A percentile compares a stretch with the other conserved stretches of the same genome.
Evolutionary conservation across 1,140 invertebrate genomes (phyloP).

Genomic region (Harlomillsia oculata): DNA sequence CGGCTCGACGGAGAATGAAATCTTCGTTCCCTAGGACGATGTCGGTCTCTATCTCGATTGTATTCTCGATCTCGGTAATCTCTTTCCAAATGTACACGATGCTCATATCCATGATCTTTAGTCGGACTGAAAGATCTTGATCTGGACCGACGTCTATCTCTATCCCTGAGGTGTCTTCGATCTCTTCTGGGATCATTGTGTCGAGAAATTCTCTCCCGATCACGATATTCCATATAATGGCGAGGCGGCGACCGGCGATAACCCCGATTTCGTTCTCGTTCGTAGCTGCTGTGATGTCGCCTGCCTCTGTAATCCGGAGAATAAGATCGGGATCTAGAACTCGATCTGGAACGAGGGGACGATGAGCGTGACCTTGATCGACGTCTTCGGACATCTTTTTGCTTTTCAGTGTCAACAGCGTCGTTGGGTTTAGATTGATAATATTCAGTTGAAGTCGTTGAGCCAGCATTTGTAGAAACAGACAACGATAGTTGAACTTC

Average conservation of each 20-base stretch:
- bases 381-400: background rate
- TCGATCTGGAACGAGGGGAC: conserved; percentile 1
- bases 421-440: no score
- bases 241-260: background rate
- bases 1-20: no score
- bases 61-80: background rate
- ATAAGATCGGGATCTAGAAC: conserved; percentile 15
- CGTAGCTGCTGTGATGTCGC: background rate
- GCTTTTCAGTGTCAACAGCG: background rate
- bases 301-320: conserved; percentile 6
- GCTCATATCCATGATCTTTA: background rate
- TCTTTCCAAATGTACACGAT: background rate
- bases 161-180: conserved; percentile 1
- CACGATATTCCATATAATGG: background rate
- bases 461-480: no score
- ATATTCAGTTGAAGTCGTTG: no score
- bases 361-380: conserved; percentile 7
- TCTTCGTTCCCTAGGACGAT: background rate
- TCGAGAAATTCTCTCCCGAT: background rate
- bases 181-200: background rate
- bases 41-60: background rate
- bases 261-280: background rate
- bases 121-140: conserved; percentile 14
- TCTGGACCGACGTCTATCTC: background rate
- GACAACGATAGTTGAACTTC: no score